Conservation (phyloP, 2,888 invertebrate species). For the Leucozona laternaria region DNA sequence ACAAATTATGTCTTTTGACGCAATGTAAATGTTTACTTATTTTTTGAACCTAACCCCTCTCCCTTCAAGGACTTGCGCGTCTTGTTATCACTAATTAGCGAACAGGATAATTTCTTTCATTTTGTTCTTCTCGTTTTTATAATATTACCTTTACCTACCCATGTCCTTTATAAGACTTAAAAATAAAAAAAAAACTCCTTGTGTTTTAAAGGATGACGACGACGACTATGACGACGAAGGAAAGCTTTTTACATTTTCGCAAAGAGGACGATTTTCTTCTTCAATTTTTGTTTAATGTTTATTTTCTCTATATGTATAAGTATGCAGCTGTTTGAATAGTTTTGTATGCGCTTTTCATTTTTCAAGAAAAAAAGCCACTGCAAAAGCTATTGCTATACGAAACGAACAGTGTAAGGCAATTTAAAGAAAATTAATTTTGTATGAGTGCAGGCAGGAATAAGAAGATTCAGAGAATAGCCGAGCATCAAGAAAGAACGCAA, state of each 20-base stretch:
- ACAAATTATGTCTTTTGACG: conserved; percentile 69
- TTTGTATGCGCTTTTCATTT: conserved; percentile 60
- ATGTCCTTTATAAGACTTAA: conserved; percentile 12
- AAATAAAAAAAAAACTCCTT: neutral
- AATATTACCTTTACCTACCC: conserved; percentile 3
- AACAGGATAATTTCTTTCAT: conserved; percentile 69
- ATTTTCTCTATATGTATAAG: neutral
- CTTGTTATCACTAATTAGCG: conserved; percentile 73
- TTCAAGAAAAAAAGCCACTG: neutral
- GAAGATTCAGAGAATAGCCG: conserved; percentile 45
- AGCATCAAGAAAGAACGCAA: neutral
- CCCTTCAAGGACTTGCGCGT: conserved; percentile 23
- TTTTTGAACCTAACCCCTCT: neutral
- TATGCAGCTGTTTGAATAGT: conserved; percentile 38
- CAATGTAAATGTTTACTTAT: conserved; percentile 71
- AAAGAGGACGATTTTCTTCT: conserved; percentile 48
- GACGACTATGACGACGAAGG: conserved; percentile 32
- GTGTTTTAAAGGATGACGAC: conserved; percentile 46
- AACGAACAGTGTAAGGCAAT: conserved; percentile 54
- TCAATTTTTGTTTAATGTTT: conserved; percentile 16
- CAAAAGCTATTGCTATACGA: neutral
- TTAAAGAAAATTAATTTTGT: conserved; percentile 71
- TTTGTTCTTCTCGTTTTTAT: conserved; percentile 2
- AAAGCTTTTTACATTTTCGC: conserved; percentile 59
- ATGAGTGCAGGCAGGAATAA: conserved; percentile 45